These are phyloP conservation scores for Rhopalosiphum padi DNA, from an alignment of 1,140 invertebrate genomes.

Conservation along the genomic window DNA sequence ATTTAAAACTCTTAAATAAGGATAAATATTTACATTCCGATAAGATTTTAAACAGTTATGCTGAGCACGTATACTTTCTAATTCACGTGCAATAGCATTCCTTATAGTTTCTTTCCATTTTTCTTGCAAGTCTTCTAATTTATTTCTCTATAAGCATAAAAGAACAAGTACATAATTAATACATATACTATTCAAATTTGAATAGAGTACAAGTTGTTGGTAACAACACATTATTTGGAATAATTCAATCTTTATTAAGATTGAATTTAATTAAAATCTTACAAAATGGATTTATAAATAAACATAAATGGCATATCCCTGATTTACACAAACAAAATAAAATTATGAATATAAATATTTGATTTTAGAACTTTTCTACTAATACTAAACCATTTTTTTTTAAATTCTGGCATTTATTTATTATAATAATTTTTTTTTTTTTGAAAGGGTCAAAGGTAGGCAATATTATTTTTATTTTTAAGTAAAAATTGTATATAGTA, in stretches of 20 bases:
- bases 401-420: not conserved
- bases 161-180: not conserved
- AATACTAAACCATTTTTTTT: not conserved
- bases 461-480: too few relatives aligned
- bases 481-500: too few relatives aligned
- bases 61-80: conserved; percentile 69
- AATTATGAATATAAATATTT: not conserved
- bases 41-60: conserved; percentile 65
- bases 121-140: conserved; percentile 70
- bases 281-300: not conserved
- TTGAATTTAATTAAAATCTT: not conserved
- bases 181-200: not conserved
- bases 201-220: not conserved
- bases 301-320: too few relatives aligned
- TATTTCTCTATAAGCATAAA: conserved; percentile 65
- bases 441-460: too few relatives aligned
- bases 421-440: too few relatives aligned
- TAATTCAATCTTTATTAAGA: not conserved
- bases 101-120: conserved; percentile 72
- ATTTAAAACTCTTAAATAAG: conserved; percentile 76
- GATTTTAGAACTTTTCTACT: not conserved
- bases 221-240: not conserved
- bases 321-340: too few relatives aligned
- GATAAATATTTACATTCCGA: conserved; percentile 71
- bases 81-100: conserved; percentile 72